These are phyloP conservation scores for Ooceraea biroi DNA, from an alignment of 1,140 invertebrate species.

Conservation along the genomic window DNA sequence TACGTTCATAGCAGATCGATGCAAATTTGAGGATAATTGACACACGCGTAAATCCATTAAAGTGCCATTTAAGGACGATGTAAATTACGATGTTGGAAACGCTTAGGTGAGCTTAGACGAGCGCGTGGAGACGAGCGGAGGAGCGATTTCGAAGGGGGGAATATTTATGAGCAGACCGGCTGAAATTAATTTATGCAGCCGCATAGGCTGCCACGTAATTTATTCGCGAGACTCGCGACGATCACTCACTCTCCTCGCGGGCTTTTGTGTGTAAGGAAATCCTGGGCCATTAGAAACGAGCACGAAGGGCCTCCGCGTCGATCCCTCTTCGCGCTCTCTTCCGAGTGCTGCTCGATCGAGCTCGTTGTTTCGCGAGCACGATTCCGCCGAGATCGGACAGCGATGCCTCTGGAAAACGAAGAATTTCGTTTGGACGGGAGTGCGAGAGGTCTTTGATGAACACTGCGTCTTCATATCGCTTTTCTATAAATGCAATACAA, in stretches of 20 bases:
- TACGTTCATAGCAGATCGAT: not conserved
- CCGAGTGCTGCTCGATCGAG: constrained; percentile 60
- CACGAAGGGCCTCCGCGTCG: constrained; percentile 74
- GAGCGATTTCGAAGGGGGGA: constrained; percentile 82
- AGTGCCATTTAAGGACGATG: constrained; percentile 62
- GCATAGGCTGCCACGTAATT: constrained; percentile 85
- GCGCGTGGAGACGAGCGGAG: constrained; percentile 62
- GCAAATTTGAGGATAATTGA: constrained; percentile 27
- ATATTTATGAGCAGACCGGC: constrained; percentile 83
- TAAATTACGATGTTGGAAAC: constrained; percentile 72
- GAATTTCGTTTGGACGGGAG: not conserved
- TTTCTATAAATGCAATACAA: not conserved
- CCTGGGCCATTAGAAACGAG: constrained; percentile 77
- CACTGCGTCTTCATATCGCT: not conserved
- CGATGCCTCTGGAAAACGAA: constrained; percentile 44
- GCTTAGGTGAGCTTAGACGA: constrained; percentile 61
- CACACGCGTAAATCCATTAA: constrained; percentile 45
- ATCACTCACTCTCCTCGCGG: constrained; percentile 84
- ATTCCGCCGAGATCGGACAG: constrained; percentile 29
- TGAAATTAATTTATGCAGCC: constrained; percentile 86
- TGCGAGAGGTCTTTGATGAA: constrained; percentile 14
- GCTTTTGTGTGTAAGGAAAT: constrained; percentile 83
- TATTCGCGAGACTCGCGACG: constrained; percentile 82
- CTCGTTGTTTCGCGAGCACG: constrained; percentile 49
- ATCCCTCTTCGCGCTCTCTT: constrained; percentile 63